Percentiles rank a stretch among this genome's conserved stretches.
Conservation (phyloP, 1,140 invertebrate genomes). For the Drosophila micromelanica region DNA sequence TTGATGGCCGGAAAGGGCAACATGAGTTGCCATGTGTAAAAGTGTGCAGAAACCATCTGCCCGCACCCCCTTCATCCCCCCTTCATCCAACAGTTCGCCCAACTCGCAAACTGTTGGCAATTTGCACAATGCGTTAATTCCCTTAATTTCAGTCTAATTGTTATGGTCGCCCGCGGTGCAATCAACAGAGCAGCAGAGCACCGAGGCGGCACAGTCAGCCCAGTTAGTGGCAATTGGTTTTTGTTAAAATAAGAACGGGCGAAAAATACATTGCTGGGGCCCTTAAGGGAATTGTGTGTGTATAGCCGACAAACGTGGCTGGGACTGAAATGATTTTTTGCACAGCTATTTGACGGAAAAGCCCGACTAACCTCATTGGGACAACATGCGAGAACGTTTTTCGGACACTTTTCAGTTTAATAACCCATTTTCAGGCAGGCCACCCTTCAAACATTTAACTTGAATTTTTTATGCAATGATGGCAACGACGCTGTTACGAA, state of each 20-base stretch:
- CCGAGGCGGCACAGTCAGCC: slow-evolving; percentile 14
- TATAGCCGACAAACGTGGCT: slow-evolving; percentile 10
- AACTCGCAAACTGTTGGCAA: slow-evolving; percentile 32
- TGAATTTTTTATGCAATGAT: slow-evolving; percentile 23
- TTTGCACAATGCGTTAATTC: slow-evolving; percentile 74
- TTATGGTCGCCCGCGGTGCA: slow-evolving; percentile 77
- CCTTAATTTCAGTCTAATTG: slow-evolving; percentile 78
- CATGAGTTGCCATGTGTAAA: slow-evolving; percentile 25
- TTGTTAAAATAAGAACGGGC: slow-evolving; percentile 17
- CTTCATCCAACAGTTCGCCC: not conserved
- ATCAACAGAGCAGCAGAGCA: slow-evolving; percentile 51
- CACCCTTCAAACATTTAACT: slow-evolving; percentile 5
- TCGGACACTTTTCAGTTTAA: slow-evolving; percentile 63
- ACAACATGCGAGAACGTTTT: slow-evolving; percentile 4
- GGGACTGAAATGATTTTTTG: slow-evolving; percentile 46
- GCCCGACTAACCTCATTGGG: not conserved
- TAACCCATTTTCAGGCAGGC: slow-evolving; percentile 54
- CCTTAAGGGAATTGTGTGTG: slow-evolving; percentile 23
- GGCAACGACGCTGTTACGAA: slow-evolving; percentile 28
- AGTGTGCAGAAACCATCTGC: not conserved
- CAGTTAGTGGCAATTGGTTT: slow-evolving; percentile 45
- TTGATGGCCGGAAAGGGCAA: slow-evolving; percentile 7
- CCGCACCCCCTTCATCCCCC: not conserved
- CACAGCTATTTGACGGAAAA: slow-evolving; percentile 15
- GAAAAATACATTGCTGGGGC: not conserved